Evolutionary conservation across 1,140 invertebrate genomes (phyloP).

Genomic region (Adelges cooleyi): DNA sequence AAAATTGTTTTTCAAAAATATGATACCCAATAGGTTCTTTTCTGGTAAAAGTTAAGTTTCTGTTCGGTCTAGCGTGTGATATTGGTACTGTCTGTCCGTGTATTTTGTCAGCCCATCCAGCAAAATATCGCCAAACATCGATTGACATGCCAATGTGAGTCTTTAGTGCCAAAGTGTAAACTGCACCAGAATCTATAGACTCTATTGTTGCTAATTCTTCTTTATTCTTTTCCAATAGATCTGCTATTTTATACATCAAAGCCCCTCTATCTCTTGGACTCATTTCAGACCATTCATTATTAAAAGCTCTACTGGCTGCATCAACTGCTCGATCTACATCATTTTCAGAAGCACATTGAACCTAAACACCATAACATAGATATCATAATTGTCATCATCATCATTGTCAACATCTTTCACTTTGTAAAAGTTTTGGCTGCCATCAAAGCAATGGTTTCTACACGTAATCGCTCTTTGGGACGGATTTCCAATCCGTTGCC

Average conservation of each 20-base stretch:
- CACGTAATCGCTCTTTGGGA: no score
- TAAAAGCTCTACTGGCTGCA: slow-evolving; percentile 75
- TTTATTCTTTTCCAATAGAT: slow-evolving; percentile 85
- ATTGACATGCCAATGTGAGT: slow-evolving; percentile 91
- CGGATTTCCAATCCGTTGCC: no score
- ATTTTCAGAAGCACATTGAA: slow-evolving; percentile 58
- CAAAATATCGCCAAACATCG: slow-evolving; percentile 83
- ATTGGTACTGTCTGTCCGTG: slow-evolving; percentile 84
- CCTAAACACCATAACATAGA: slow-evolving; percentile 37
- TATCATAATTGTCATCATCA: not conserved
- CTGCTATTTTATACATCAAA: slow-evolving; percentile 65
- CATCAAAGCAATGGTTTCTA: no score
- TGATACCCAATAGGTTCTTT: slow-evolving; percentile 62
- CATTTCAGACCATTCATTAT: slow-evolving; percentile 81
- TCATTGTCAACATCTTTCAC: no score
- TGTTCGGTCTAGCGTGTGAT: slow-evolving; percentile 75
- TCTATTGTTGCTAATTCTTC: slow-evolving; percentile 91
- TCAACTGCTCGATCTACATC: slow-evolving; percentile 81
- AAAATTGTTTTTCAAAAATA: no score
- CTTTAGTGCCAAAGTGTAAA: slow-evolving; percentile 88
- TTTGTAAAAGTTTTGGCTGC: no score
- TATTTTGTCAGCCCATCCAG: slow-evolving; percentile 91
- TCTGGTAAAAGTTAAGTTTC: slow-evolving; percentile 75
- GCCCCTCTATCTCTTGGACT: slow-evolving; percentile 68
- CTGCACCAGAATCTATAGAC: slow-evolving; percentile 83